Percentiles rank a stretch among this genome's conserved stretches.
These are phyloP conservation scores for Macroramphosus scolopax DNA, from an alignment of 2,797 vertebrate species.

Conservation along the genomic window DNA sequence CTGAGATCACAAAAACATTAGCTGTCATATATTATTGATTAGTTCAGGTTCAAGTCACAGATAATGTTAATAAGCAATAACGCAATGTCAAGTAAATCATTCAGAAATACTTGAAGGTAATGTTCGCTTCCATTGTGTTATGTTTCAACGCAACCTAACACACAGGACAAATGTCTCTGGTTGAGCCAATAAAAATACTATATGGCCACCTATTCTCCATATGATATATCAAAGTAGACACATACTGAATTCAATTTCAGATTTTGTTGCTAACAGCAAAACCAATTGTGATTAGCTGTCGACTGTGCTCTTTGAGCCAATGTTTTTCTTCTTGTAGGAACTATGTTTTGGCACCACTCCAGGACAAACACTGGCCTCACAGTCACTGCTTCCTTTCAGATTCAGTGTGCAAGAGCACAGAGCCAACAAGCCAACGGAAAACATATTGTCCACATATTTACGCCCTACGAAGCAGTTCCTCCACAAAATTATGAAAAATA, in stretches of 20 bases:
- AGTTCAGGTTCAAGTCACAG: not conserved
- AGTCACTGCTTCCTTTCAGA: slow-evolving; percentile 16
- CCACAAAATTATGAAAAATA: no score
- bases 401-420: slow-evolving; percentile 6
- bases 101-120: no score
- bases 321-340: slow-evolving; percentile 31
- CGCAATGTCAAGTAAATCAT: no score
- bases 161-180: not conserved
- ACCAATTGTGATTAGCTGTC: slow-evolving; percentile 9
- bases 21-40: not conserved
- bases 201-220: not conserved
- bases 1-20: no score
- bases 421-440: slow-evolving; percentile 9
- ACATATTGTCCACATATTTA: slow-evolving; percentile 16
- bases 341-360: slow-evolving; percentile 22
- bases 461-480: not conserved
- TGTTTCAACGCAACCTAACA: not conserved
- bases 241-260: slow-evolving; percentile 2
- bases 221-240: no score
- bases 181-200: not conserved
- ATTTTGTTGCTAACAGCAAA: slow-evolving; percentile 3
- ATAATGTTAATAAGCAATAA: no score
- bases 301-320: slow-evolving; percentile 11
- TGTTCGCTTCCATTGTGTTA: not conserved
- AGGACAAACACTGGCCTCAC: slow-evolving; percentile 20